Evolutionary conservation across 2,888 invertebrate species (phyloP), one percentile per base, ranked within the genome.

Genomic region (Sesamia inferens): DNA sequence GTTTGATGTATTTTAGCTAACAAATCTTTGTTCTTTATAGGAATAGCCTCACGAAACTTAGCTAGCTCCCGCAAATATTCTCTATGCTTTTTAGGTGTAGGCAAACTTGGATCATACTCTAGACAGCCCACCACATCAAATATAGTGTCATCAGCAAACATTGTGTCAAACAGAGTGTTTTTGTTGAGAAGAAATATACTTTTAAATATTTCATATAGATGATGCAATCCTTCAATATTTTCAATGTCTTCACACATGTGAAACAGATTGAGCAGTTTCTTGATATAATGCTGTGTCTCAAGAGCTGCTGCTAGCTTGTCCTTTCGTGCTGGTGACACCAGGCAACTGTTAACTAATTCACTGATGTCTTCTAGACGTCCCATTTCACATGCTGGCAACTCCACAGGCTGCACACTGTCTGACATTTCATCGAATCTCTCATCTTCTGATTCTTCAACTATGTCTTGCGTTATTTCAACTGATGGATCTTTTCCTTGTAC

Each of bases 401-500:
- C 99, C 83, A 99, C 98, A 48, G 99, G 98, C 78, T 99, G 99
- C 68, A 98, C 98, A 86, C 98, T 98, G 92, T 99, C 99, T 68
- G 99, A 98, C 97, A 99, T 98, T 90, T 99, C 99, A 95, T 99
- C 99, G 93, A 99, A 99, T 66, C 99, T 97, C 91, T 99, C 99
- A 97, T 99, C 99, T 96, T 99, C 99, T 0, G 99, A 99, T 92
- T 99, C 99, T 94, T 99, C 99, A 7, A 99, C 99, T 87, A 99
- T 98, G 88, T 99, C 99, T 94, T 99, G 99, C 67, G 99, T 99
- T 81, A 99, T 99, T 94, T 99, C 99, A 78, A 99, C 99, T 44
- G 99, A 99, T 58, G 99, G 99, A 96, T 99, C 99, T 94, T 99
- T 99, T 55, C 99, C 99, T 97, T 99, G 99, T 57, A 99, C 99